Base-by-base conservation (phyloP, 35 echinoderm and acorn worm species). In the Ophioderma brevispina region DNA sequence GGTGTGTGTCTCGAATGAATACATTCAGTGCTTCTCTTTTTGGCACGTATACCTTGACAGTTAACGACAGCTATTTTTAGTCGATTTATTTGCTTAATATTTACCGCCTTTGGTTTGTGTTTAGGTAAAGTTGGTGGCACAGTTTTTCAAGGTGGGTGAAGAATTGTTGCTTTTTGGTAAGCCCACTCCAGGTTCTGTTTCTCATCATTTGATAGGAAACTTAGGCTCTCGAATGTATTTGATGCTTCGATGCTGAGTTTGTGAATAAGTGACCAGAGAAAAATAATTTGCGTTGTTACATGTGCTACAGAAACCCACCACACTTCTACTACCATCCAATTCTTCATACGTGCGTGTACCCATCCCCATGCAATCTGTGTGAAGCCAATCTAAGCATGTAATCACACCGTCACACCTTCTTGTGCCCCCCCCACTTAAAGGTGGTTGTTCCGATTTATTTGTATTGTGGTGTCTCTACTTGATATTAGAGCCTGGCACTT, bases 291-390 rank as follows among this genome's bases (percentile, higher is more conserved):
- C 46, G 8, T 8, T 21, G 21, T 52, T 52, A 52, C 46, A 52
- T 11, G 46, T 52, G 46, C 21, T 52, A 52, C 46, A 52, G 46
- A 52, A 52, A n/a, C n/a, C n/a, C 46, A 8, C 21, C 21, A 52
- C 21, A 52, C 8, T 52, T 21, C 46, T 52, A 52, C 46, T 52
- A 11, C 46, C 46, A 52, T 36, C 35, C 0, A 77, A 50, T 35
- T 76, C 49, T 15, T 77, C 85, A 38, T 87, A 87, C 30, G 35
- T 87, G 36, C 35, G 11, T 21, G n/a, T 87, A 40, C 0, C 15
- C 84, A 86, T 86, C 32, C 52, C 59, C 84, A 86, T 86, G 32
- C 84, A 86, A 1, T 75, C 52, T 18, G 2, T 39, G 34, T 86
- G 84, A 35, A 4, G 13, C 50, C 46, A 75, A 32, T 35, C 33